Evolutionary conservation across 2,888 invertebrate genomes (phyloP).

Genomic region (Protodeltote pygarga): DNA sequence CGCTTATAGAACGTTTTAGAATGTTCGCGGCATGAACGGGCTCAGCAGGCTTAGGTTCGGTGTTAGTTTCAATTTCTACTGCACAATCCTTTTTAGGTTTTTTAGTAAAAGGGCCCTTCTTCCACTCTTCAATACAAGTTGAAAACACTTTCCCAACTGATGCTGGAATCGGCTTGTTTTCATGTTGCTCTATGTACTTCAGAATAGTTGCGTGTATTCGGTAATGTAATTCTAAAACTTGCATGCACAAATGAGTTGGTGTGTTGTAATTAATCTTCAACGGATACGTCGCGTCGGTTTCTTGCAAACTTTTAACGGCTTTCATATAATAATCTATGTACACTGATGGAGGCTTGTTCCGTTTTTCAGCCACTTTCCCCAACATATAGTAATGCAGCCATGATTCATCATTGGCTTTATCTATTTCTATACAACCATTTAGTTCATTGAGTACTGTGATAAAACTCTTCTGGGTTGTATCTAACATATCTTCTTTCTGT

Average conservation of each 20-base stretch:
- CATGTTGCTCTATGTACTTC: constrained; percentile 93
- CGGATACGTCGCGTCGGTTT: constrained; percentile 94
- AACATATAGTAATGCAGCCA: constrained; percentile 98
- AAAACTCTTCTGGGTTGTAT: constrained; percentile 93
- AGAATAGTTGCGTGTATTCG: constrained; percentile 96
- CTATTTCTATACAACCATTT: constrained; percentile 81
- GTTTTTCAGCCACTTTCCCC: constrained; percentile 97
- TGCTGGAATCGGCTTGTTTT: constrained; percentile 89
- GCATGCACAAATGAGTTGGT: constrained; percentile 94
- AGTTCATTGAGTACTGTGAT: constrained; percentile 89
- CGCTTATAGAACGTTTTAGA: constrained; percentile 80
- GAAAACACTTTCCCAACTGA: constrained; percentile 88
- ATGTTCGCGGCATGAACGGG: constrained; percentile 80
- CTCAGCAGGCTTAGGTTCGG: constrained; percentile 63
- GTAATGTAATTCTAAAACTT: constrained; percentile 95
- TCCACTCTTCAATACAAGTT: constrained; percentile 85
- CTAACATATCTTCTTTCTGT: constrained; percentile 92
- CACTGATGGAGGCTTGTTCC: constrained; percentile 90
- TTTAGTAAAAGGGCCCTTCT: constrained; percentile 75
- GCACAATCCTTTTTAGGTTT: constrained; percentile 68
- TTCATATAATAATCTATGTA: constrained; percentile 93
- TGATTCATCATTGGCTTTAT: constrained; percentile 91
- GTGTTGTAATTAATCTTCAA: constrained; percentile 94
- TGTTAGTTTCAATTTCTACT: constrained; percentile 54
- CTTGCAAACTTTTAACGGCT: constrained; percentile 92